phyloP scores from a whole-genome alignment of 2,888 invertebrate species.

The Branchellion lobata region DNA sequence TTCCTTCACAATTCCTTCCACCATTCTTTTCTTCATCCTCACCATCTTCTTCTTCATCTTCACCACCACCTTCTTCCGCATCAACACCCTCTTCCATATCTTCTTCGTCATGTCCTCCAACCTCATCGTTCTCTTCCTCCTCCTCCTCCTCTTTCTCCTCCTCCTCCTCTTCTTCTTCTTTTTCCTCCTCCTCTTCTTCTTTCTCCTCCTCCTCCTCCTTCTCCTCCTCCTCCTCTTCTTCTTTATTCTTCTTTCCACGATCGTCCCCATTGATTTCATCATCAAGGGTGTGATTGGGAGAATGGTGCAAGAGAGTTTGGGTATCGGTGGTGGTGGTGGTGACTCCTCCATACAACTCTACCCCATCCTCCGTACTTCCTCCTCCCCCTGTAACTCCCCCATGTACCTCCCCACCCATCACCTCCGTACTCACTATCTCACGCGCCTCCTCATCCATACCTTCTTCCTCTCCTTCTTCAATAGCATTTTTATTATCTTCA shows the following conservation, averaged over 20 bases:
- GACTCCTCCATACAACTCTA: neutral
- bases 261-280: neutral
- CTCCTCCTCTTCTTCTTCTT: neutral
- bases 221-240: neutral
- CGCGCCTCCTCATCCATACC: no score
- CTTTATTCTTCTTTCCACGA: neutral
- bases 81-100: no score
- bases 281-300: no score
- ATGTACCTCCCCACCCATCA: no score
- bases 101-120: no score
- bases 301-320: no score
- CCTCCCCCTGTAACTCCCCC: neutral
- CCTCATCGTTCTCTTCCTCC: no score
- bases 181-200: neutral
- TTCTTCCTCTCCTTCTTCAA: neutral
- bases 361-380: neutral
- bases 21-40: neutral
- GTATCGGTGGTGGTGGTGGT: no score
- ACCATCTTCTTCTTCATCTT: neutral
- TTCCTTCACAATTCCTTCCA: neutral
- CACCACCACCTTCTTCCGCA: no score
- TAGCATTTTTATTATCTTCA: conserved; percentile 1
- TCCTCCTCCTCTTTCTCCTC: neutral
- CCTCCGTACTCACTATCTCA: neutral
- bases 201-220: neutral